Percentiles rank a stretch among this genome's conserved stretches.
phyloP scores from a whole-genome alignment of 2,797 vertebrate genomes.

The Leptoclinus maculatus region DNA sequence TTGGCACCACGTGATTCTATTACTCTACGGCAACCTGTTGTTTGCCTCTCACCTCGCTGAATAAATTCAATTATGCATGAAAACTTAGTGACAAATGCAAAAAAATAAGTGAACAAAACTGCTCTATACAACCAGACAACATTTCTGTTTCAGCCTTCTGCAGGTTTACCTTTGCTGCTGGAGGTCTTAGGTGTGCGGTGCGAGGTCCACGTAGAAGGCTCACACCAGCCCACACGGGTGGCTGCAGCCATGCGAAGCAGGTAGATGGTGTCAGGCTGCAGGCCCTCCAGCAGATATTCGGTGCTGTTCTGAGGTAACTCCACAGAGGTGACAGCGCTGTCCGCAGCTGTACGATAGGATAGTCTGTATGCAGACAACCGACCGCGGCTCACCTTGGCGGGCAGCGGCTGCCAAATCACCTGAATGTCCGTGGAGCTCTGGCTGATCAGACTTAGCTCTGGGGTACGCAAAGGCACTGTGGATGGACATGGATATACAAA shows the following conservation, averaged over 20 bases:
- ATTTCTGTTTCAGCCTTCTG: not conserved
- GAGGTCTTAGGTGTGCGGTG: slow-evolving; percentile 93
- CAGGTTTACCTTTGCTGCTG: slow-evolving; percentile 87
- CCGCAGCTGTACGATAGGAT: slow-evolving; percentile 90
- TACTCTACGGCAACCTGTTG: not conserved
- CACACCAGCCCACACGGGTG: slow-evolving; percentile 94
- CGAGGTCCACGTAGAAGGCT: slow-evolving; percentile 94
- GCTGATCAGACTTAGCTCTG: slow-evolving; percentile 94
- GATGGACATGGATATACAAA: slow-evolving; percentile 23
- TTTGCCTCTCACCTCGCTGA: not conserved
- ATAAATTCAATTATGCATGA: slow-evolving; percentile 6
- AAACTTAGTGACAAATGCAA: not conserved
- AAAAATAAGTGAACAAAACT: not conserved
- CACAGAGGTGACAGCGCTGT: slow-evolving; percentile 84
- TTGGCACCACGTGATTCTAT: not conserved
- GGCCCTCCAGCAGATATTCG: slow-evolving; percentile 86
- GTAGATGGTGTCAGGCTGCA: slow-evolving; percentile 93
- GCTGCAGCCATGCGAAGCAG: slow-evolving; percentile 93
- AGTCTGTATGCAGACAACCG: slow-evolving; percentile 90
- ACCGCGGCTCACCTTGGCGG: slow-evolving; percentile 90
- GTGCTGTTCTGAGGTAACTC: slow-evolving; percentile 88
- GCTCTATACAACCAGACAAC: not conserved
- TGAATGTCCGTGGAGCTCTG: slow-evolving; percentile 93
- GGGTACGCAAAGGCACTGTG: slow-evolving; percentile 94
- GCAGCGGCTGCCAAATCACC: slow-evolving; percentile 93